Conservation (phyloP, 2,113 vertebrate genomes). For the Lucifuga dentata region DNA sequence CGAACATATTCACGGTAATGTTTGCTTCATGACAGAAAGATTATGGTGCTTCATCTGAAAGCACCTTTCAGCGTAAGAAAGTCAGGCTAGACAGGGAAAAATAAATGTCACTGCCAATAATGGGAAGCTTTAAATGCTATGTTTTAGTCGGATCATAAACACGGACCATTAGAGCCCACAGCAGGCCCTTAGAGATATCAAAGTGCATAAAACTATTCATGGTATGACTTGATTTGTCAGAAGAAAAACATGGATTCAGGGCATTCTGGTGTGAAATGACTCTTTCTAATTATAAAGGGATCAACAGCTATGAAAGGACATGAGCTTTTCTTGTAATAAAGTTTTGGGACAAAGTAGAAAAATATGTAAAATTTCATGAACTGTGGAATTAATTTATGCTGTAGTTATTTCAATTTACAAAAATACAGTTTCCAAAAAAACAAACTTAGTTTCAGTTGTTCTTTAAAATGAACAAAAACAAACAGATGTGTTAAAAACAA, state of each 20-base stretch:
- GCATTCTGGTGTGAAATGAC: conserved; percentile 64
- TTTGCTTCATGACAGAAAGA: conserved; percentile 67
- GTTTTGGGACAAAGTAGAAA: conserved; percentile 22
- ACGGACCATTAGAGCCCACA: conserved; percentile 49
- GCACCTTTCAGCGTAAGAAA: conserved; percentile 55
- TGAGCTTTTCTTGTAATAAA: neutral
- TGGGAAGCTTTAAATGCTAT: conserved; percentile 41
- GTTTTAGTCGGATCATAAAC: conserved; percentile 54
- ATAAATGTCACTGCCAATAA: conserved; percentile 46
- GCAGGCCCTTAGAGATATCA: conserved; percentile 36
- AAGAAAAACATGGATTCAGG: conserved; percentile 44
- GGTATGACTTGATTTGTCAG: conserved; percentile 48
- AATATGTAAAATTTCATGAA: neutral
- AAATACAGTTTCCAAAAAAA: too few species aligned
- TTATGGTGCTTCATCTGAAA: conserved; percentile 64
- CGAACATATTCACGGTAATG: conserved; percentile 51
- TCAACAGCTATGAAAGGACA: conserved; percentile 30
- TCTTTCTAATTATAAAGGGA: conserved; percentile 42
- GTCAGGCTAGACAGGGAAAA: conserved; percentile 44
- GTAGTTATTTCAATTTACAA: neutral
- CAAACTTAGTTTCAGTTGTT: neutral
- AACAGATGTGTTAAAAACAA: neutral
- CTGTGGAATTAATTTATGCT: neutral
- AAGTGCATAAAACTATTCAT: conserved; percentile 23
- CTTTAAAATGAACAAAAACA: neutral